phyloP scores from a whole-genome alignment of 2,888 invertebrate genomes.

The Diabrotica balteata region DNA sequence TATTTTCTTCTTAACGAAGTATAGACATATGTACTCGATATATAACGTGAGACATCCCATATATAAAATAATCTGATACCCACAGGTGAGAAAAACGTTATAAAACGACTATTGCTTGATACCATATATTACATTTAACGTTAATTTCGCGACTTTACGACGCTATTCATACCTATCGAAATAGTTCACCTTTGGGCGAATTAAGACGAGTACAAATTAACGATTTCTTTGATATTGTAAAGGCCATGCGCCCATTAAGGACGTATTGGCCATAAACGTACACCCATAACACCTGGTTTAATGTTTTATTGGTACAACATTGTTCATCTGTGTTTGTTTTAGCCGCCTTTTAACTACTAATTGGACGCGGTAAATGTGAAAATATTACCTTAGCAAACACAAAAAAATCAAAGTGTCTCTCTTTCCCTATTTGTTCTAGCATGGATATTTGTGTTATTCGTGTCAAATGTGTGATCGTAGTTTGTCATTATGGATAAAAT shows the following conservation, averaged over 20 bases:
- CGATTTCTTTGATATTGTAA: constrained; percentile 28
- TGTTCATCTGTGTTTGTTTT: constrained; percentile 30
- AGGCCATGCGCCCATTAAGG: constrained; percentile 24
- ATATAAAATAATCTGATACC: not conserved
- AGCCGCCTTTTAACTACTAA: constrained; percentile 32
- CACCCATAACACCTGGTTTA: constrained; percentile 28
- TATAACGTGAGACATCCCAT: not conserved
- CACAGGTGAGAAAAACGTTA: constrained; percentile 20
- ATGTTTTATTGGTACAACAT: constrained; percentile 26
- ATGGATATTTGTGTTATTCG: not conserved
- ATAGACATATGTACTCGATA: not conserved
- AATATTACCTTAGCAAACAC: constrained; percentile 25
- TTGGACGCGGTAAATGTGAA: constrained; percentile 28
- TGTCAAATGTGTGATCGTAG: no score
- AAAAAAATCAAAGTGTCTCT: constrained; percentile 18
- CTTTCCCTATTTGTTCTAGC: not conserved
- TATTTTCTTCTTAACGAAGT: no score
- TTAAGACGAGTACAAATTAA: constrained; percentile 28
- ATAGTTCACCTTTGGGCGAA: constrained; percentile 27
- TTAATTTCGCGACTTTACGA: constrained; percentile 24
- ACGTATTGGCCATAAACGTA: constrained; percentile 25
- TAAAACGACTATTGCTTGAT: constrained; percentile 22
- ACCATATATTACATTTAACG: constrained; percentile 16
- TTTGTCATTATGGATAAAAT: no score
- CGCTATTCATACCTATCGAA: constrained; percentile 19